Evolutionary conservation across 2,888 invertebrate species (phyloP).

Genomic region (Platerodrilus igneus): DNA sequence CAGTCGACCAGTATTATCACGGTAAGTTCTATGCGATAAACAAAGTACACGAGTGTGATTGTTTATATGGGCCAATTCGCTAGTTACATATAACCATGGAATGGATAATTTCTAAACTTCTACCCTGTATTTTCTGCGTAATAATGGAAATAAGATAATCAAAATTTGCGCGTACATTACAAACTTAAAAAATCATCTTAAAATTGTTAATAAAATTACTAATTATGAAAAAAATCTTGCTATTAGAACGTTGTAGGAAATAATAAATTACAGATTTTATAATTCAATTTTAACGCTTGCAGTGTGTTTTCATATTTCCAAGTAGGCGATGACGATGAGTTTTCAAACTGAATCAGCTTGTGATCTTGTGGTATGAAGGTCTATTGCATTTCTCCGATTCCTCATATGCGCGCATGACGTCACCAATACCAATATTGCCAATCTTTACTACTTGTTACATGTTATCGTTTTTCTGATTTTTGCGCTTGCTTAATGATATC

Average conservation of each 20-base stretch:
- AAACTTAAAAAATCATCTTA: no score
- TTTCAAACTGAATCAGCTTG: no score
- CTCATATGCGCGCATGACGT: constrained; percentile 24
- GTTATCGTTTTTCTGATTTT: not conserved
- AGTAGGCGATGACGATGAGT: no score
- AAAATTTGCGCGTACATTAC: constrained; percentile 45
- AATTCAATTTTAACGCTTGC: no score
- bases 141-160: constrained; percentile 51
- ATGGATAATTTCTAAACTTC: constrained; percentile 52
- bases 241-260: no score
- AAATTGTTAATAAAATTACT: constrained; percentile 24
- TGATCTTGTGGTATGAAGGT: no score
- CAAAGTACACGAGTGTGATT: constrained; percentile 40
- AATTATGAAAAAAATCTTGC: not conserved
- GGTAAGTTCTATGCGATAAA: constrained; percentile 36
- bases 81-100: constrained; percentile 52
- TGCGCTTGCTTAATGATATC: not conserved
- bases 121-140: constrained; percentile 51
- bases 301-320: no score
- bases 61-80: constrained; percentile 38
- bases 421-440: constrained; percentile 22
- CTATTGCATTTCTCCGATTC: constrained; percentile 24
- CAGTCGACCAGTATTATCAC: constrained; percentile 40
- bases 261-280: no score
- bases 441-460: constrained; percentile 21